Conservation (phyloP, 2,113 vertebrate genomes). For the Cygnus atratus region DNA sequence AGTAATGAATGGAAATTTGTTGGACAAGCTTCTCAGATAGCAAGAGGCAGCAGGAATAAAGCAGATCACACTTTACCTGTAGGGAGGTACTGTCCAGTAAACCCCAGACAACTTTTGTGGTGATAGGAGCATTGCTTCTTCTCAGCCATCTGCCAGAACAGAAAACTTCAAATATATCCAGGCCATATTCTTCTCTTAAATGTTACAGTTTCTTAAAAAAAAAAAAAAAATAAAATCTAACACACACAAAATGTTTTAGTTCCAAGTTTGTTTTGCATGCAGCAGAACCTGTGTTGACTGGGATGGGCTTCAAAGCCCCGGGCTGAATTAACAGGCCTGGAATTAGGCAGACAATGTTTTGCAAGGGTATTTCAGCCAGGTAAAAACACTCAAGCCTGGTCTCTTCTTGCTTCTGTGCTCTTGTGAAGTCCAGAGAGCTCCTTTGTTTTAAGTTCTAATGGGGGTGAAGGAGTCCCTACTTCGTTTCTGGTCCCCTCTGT, state of each 20-base stretch:
- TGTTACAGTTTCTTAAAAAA: neutral
- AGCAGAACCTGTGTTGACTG: neutral
- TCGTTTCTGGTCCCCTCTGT: neutral
- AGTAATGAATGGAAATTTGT: neutral
- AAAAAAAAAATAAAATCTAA: too few species aligned
- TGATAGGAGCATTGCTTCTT: neutral
- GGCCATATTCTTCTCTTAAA: neutral
- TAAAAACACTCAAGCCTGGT: neutral
- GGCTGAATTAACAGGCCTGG: neutral
- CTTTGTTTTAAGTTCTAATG: neutral
- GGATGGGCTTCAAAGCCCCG: accelerated
- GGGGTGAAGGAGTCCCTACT: neutral
- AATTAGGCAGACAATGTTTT: neutral
- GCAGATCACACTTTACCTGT: neutral
- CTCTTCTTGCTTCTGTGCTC: neutral
- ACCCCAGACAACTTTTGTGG: neutral
- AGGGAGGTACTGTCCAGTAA: neutral
- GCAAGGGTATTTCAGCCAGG: neutral
- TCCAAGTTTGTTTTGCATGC: neutral
- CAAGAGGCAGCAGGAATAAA: neutral
- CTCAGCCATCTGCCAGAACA: neutral
- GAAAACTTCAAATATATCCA: neutral
- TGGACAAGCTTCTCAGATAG: neutral
- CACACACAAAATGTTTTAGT: neutral
- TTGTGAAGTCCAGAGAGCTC: neutral